phyloP scores from a whole-genome alignment of 2,797 vertebrate genomes.

The Periparus ater region DNA sequence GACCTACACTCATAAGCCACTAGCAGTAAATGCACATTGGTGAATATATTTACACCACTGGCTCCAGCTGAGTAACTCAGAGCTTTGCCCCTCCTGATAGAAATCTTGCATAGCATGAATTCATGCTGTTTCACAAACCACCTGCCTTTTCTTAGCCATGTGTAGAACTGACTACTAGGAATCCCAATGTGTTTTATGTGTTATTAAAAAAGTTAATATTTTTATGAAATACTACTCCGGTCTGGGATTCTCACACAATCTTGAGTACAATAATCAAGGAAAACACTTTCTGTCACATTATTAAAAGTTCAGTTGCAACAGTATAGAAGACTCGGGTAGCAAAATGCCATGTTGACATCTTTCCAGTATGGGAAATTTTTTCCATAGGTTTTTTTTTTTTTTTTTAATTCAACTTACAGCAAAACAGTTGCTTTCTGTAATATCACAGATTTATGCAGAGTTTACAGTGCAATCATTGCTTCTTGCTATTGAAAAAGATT shows the following conservation, averaged over 20 bases:
- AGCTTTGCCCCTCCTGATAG: not conserved
- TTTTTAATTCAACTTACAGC: conserved; percentile 8
- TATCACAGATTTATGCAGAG: conserved; percentile 64
- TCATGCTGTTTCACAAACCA: not conserved
- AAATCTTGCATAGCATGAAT: not conserved
- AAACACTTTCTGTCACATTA: not conserved
- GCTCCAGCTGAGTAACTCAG: not conserved
- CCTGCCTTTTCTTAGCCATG: not conserved
- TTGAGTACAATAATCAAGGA: not conserved
- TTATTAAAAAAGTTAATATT: conserved; percentile 40
- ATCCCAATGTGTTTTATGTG: not conserved
- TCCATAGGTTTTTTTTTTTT: not conserved
- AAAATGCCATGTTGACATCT: conserved; percentile 39
- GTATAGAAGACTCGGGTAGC: not conserved
- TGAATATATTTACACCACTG: not conserved
- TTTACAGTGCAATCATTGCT: conserved; percentile 64
- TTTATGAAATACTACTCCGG: not conserved
- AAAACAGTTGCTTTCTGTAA: conserved; percentile 65
- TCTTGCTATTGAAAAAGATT: conserved; percentile 68
- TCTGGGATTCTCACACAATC: not conserved
- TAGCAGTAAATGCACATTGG: not conserved
- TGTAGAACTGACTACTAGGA: not conserved
- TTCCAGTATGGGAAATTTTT: not conserved
- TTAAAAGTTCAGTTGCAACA: conserved; percentile 13
- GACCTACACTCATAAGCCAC: not conserved